Conservation (phyloP, 2,797 vertebrate genomes). For the Philypnodon macrostomus region DNA sequence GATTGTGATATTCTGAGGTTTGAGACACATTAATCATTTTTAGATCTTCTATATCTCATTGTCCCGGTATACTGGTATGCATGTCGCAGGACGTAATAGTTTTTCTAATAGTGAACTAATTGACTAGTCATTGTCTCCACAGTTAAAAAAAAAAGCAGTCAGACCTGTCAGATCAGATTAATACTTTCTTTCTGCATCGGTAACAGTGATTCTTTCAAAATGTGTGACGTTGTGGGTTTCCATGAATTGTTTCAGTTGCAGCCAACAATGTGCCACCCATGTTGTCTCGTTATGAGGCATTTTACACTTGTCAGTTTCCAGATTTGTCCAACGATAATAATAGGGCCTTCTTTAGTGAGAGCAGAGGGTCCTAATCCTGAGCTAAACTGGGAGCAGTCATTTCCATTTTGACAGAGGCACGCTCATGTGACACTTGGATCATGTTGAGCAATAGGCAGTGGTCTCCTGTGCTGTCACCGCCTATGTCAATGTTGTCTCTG, state of each 20-base stretch:
- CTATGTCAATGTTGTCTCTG: neutral
- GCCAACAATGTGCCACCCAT: neutral
- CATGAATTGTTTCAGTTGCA: too few species aligned
- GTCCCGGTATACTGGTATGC: too few species aligned
- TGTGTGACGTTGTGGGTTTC: neutral
- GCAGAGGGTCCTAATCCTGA: conserved; percentile 33
- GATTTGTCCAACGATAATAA: conserved; percentile 48
- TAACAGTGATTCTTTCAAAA: neutral
- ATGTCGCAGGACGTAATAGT: too few species aligned
- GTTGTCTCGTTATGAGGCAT: conserved; percentile 1
- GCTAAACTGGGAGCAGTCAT: conserved; percentile 58
- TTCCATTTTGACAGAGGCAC: conserved; percentile 71
- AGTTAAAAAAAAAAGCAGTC: too few species aligned
- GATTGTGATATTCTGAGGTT: too few species aligned
- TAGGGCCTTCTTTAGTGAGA: conserved; percentile 37
- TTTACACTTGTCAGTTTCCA: conserved; percentile 16
- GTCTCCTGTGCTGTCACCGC: conserved; percentile 22
- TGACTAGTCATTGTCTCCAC: too few species aligned
- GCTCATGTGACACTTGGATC: conserved; percentile 65
- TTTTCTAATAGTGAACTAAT: too few species aligned
- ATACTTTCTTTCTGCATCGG: neutral
- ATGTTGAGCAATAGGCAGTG: conserved; percentile 50
- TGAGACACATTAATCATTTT: too few species aligned
- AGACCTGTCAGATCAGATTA: neutral
- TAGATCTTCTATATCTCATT: too few species aligned